Base-by-base conservation (phyloP, 2,888 invertebrate species). In the Tinea semifulvella region DNA sequence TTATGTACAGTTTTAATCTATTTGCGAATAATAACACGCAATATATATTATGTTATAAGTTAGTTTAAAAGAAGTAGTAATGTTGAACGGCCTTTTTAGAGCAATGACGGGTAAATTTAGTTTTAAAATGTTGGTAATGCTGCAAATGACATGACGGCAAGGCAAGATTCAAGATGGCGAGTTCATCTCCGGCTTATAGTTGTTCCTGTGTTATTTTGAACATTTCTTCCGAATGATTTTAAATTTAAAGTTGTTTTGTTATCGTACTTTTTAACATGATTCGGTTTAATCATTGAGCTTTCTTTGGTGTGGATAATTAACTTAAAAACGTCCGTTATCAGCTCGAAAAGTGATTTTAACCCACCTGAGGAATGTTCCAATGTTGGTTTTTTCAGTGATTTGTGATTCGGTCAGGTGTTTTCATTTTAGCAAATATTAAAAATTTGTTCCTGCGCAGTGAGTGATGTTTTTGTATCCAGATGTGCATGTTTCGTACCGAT, bases 301-400 rank as follows among this genome's bases (percentile, higher is more conserved):
- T 50, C 50, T 57, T 56, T 58, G 56, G 54, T 60, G 49, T 55
- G 57, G 2, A 43, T 36, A 22, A 18, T 10, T 17, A 31, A 44
- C 19, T 44, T 13, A 18, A n/a, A 20, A 13, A 3, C 13, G 5
- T 22, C n/a, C 20, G 19, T 44, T 39, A 22, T 25, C 16, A n/a
- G n/a, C 25, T 45, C 13, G 7, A 22, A 53, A 61, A 66, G 73
- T 76, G 72, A 62, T 67, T 68, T 63, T 75, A 71, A 80, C 82
- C 84, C 84, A 85, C 84, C 84, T 85, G 84, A 85, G 84, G 84
- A 84, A 84, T 84, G 84, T 82, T 82, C n/a, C n/a, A n/a, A n/a
- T n/a, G n/a, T n/a, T n/a, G n/a, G 73, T 73, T 80, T 83, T 82
- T 83, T 81, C 80, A 81, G 79, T 79, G 80, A 82, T 83, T 82